phyloP scores from a whole-genome alignment of 2,797 vertebrate genomes.

The Discoglossus pictus region DNA sequence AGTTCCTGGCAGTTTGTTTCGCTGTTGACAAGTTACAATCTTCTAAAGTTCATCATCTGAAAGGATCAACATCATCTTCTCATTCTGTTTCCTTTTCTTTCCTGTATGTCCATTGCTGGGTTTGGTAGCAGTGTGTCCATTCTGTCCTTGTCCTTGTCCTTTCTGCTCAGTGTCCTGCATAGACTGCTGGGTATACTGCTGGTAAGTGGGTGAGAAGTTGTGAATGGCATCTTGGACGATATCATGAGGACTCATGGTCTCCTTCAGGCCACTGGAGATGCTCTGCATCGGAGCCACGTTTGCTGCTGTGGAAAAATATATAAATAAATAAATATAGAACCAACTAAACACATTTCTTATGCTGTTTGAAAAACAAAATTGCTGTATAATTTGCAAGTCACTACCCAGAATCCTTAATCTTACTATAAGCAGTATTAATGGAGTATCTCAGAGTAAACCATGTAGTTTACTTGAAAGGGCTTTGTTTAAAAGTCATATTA shows the following conservation, averaged over 20 bases:
- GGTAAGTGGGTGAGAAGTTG: slow-evolving; percentile 91
- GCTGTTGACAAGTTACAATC: neutral
- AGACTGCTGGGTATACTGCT: slow-evolving; percentile 91
- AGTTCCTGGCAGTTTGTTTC: neutral
- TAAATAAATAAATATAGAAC: too few relatives aligned
- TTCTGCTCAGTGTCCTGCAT: slow-evolving; percentile 80
- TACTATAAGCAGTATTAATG: too few relatives aligned
- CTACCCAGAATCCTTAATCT: too few relatives aligned
- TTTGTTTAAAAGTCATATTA: too few relatives aligned
- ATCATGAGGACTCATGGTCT: slow-evolving; percentile 92
- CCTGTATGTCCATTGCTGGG: slow-evolving; percentile 12
- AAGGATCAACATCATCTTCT: slow-evolving; percentile 89
- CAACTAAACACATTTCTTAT: too few relatives aligned
- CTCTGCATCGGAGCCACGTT: slow-evolving; percentile 88
- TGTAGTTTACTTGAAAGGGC: too few relatives aligned
- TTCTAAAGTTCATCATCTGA: slow-evolving; percentile 87
- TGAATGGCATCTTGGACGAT: slow-evolving; percentile 96
- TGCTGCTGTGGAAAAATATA: slow-evolving; percentile 60
- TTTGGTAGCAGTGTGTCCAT: slow-evolving; percentile 59
- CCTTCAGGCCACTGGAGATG: slow-evolving; percentile 93
- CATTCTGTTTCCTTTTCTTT: slow-evolving; percentile 76
- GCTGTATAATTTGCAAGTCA: too few relatives aligned
- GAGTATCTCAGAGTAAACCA: too few relatives aligned
- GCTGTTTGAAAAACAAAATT: too few relatives aligned
- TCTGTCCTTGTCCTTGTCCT: slow-evolving; percentile 65